Evolutionary conservation across 2,113 vertebrate genomes (phyloP).

Genomic region (Podarcis muralis): DNA sequence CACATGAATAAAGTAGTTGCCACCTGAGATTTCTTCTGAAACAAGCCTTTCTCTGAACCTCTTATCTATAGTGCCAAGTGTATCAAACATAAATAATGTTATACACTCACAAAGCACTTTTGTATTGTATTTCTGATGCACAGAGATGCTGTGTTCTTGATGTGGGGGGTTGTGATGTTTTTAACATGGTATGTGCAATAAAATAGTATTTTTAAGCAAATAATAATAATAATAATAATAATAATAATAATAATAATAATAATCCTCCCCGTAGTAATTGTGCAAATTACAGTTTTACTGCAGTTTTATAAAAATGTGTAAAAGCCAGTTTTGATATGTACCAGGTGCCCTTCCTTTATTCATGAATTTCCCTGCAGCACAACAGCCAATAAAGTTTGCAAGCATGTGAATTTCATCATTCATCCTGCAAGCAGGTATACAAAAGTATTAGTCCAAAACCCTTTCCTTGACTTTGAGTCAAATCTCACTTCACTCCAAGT

Average conservation of each 20-base stretch:
- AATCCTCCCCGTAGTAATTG: neutral
- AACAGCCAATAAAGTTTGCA: fast-evolving
- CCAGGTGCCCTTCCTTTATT: neutral
- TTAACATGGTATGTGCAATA: neutral
- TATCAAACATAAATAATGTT: too few species aligned
- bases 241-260: neutral
- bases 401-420: neutral
- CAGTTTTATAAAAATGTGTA: neutral
- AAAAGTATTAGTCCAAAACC: neutral
- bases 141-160: neutral
- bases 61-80: too few species aligned
- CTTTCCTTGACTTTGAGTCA: neutral
- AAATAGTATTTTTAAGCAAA: neutral
- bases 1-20: too few species aligned
- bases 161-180: neutral
- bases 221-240: too few species aligned
- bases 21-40: too few species aligned
- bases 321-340: neutral
- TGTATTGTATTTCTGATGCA: too few species aligned
- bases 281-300: neutral
- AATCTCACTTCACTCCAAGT: neutral
- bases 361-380: fast-evolving
- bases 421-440: neutral
- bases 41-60: too few species aligned
- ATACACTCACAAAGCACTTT: too few species aligned